Base-by-base conservation (phyloP, 2,113 vertebrate genomes). In the Suncus etruscus region DNA sequence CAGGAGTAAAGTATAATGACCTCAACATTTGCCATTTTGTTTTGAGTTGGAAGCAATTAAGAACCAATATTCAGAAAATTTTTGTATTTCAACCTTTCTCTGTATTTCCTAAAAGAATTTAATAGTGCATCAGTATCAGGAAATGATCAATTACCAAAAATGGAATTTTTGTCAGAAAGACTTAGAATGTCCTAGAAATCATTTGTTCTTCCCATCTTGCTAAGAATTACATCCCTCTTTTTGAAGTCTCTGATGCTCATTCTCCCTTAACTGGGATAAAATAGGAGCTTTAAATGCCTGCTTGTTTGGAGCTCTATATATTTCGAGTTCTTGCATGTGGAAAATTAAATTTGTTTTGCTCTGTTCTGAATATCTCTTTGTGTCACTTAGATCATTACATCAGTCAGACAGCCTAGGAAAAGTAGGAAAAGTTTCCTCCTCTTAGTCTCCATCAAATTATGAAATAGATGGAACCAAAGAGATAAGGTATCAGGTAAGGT, bases 371-470 rank as follows among this genome's bases (percentile, higher is more conserved):
- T 3, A 45, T 73, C 22, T 31, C 15, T 29, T 70, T 39, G 11
- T 29, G 50, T 58, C 68, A 12, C 16, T 29, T 72, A 39, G 39
- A 58, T 32, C 58, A 3, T 31, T 16, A 58, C 12, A 45, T 8
- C n/a, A 25, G n/a, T 7, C 31, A 27, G 31, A 70, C 50, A 32
- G 12, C 15, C 11, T 72, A 7, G 31, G 54, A 84, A 48, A 51
- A 83, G 65, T 51, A 25, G n/a, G 48, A 29, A 27, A 27, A 14
- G 11, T 58, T 58, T 24, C 27, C 50, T 84, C 11, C 24, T 47
- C 47, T 72, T 15, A 18, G 27, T 47, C 27, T 68, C 14, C n/a
- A 75, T 76, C 48, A 90, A 86, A 58, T 91, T 68, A 69, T 80
- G 61, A 83, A 85, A 61, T 58, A 65, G 51, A 61, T 22, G 58